Percentiles rank a stretch among this genome's conserved stretches.
Conservation (phyloP, 2,113 vertebrate genomes). For the Atherinomorus stipes region DNA sequence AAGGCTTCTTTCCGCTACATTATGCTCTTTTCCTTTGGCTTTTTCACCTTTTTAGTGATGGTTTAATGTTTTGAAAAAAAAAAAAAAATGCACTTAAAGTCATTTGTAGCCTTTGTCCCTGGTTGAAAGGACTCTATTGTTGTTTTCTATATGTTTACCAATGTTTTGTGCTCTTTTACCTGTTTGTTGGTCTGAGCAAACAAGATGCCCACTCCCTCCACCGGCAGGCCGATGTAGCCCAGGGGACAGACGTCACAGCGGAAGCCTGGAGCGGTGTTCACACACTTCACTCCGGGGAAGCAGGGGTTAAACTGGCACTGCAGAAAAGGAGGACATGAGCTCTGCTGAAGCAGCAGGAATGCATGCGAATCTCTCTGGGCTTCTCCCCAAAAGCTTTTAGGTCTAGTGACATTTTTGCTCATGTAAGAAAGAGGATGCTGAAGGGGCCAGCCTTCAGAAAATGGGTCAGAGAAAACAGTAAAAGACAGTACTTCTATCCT, state of each 20-base stretch:
- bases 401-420: conserved; percentile 55
- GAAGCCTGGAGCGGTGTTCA: conserved; percentile 93
- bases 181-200: conserved; percentile 94
- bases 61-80: too few species aligned
- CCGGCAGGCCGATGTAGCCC: conserved; percentile 86
- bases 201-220: conserved; percentile 88
- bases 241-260: conserved; percentile 92
- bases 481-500: conserved; percentile 16
- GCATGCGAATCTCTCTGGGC: conserved; percentile 30
- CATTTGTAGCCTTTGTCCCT: too few species aligned
- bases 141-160: neutral
- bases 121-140: too few species aligned
- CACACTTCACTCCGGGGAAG: conserved; percentile 93
- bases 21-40: too few species aligned
- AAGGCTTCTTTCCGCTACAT: too few species aligned
- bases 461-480: conserved; percentile 37
- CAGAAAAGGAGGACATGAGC: conserved; percentile 44
- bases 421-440: conserved; percentile 40
- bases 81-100: too few species aligned
- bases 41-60: too few species aligned
- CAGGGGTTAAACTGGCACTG: conserved; percentile 96
- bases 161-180: conserved; percentile 74
- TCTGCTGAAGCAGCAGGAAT: conserved; percentile 48
- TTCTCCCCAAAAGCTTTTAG: conserved; percentile 48
- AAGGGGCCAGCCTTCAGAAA: conserved; percentile 33